These are phyloP conservation scores for Puffinus mauretanicus DNA, from an alignment of 2,113 vertebrate genomes.

Conservation along the genomic window DNA sequence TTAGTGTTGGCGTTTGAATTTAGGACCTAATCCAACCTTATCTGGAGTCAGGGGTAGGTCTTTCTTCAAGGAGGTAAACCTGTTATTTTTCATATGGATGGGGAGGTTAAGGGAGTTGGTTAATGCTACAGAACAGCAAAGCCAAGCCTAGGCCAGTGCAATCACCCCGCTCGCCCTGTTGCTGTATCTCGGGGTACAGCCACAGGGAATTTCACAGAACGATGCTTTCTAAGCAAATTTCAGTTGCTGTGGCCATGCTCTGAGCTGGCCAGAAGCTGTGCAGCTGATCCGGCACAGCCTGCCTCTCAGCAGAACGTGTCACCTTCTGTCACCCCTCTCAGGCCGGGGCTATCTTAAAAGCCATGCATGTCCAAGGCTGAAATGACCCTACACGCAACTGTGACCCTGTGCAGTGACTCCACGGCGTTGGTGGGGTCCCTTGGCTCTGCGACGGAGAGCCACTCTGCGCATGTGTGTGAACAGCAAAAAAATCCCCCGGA, in stretches of 20 bases:
- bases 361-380: background rate
- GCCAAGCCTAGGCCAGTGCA: background rate
- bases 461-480: background rate
- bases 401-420: background rate
- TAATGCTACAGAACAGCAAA: background rate
- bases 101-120: background rate
- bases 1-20: background rate
- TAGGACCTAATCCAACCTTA: background rate
- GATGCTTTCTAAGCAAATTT: background rate
- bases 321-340: background rate
- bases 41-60: background rate
- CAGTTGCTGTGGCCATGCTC: background rate
- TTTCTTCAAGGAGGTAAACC: background rate
- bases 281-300: background rate
- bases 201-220: background rate
- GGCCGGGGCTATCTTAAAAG: background rate
- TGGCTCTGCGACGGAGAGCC: fast-evolving
- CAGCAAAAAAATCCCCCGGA: background rate
- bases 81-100: background rate
- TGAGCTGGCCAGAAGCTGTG: conserved; percentile 1
- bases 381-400: background rate
- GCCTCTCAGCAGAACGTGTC: background rate
- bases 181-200: fast-evolving
- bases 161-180: background rate
- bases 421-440: fast-evolving